phyloP scores from a whole-genome alignment of 2,888 invertebrate species.

The Lottia gigantea region DNA sequence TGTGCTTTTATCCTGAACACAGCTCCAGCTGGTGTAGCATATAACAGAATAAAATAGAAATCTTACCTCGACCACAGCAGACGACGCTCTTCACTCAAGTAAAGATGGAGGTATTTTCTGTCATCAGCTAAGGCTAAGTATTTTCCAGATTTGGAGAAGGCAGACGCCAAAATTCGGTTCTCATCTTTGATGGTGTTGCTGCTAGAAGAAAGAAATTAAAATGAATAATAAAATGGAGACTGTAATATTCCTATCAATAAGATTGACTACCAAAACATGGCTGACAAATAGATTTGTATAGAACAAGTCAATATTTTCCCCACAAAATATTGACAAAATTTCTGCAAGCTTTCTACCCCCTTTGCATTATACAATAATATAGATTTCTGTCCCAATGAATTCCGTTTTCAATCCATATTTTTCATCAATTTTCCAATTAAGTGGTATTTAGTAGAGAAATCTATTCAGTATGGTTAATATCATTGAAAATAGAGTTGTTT shows the following conservation, averaged over 20 bases:
- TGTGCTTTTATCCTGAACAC: too few species aligned
- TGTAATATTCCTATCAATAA: constrained; percentile 45
- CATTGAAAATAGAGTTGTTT: too few species aligned
- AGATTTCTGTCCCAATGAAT: constrained; percentile 36
- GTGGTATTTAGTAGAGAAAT: not conserved
- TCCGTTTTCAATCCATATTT: constrained; percentile 2
- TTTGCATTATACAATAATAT: constrained; percentile 46
- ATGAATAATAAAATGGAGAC: constrained; percentile 34
- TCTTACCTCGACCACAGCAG: constrained; percentile 38
- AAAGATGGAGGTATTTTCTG: constrained; percentile 55
- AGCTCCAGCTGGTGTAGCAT: too few species aligned
- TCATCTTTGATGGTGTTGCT: constrained; percentile 18
- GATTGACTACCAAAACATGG: constrained; percentile 44
- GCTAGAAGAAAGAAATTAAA: constrained; percentile 22
- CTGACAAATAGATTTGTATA: constrained; percentile 14
- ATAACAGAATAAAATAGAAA: too few species aligned
- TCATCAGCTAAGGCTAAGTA: constrained; percentile 58
- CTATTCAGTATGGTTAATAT: not conserved
- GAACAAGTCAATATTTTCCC: constrained; percentile 50
- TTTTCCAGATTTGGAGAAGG: constrained; percentile 48
- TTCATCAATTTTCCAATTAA: constrained; percentile 11
- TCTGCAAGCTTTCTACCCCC: constrained; percentile 13
- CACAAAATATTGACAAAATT: constrained; percentile 53
- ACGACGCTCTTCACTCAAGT: constrained; percentile 26
- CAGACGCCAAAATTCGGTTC: constrained; percentile 45